Conservation (phyloP, 2,797 vertebrate species). For the Garrulus glandarius region DNA sequence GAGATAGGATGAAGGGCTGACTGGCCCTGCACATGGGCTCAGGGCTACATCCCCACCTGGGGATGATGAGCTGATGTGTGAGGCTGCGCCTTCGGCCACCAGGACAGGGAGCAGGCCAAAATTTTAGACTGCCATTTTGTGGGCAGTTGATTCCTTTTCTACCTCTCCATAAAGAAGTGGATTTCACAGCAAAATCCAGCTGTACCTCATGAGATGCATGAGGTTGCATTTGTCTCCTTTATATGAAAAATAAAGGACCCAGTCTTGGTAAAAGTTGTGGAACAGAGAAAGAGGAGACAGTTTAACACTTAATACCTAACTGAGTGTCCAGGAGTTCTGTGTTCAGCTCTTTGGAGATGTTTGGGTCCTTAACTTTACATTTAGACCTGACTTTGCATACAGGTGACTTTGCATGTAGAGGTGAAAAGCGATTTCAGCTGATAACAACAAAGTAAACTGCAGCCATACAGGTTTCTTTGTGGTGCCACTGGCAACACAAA, state of each 20-base stretch:
- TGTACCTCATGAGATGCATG: background rate
- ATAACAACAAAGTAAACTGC: background rate
- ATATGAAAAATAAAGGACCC: background rate
- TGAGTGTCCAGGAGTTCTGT: background rate
- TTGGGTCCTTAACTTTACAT: background rate
- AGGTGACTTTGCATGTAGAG: background rate
- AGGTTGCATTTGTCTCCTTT: background rate
- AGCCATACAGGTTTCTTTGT: background rate
- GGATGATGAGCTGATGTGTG: background rate
- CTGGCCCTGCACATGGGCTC: rapidly evolving
- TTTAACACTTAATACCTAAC: background rate
- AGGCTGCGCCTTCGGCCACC: rapidly evolving
- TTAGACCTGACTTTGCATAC: background rate
- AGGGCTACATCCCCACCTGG: no score
- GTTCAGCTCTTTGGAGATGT: background rate
- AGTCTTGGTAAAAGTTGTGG: background rate
- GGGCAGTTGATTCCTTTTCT: background rate
- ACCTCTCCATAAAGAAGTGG: background rate
- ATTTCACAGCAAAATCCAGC: background rate
- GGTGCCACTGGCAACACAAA: background rate
- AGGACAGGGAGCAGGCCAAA: background rate
- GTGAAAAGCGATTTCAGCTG: background rate
- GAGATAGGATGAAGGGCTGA: background rate
- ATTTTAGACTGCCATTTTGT: background rate
- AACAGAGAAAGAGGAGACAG: background rate